Base-by-base conservation (phyloP, 2,888 invertebrate genomes). In the Lymantria monacha region DNA sequence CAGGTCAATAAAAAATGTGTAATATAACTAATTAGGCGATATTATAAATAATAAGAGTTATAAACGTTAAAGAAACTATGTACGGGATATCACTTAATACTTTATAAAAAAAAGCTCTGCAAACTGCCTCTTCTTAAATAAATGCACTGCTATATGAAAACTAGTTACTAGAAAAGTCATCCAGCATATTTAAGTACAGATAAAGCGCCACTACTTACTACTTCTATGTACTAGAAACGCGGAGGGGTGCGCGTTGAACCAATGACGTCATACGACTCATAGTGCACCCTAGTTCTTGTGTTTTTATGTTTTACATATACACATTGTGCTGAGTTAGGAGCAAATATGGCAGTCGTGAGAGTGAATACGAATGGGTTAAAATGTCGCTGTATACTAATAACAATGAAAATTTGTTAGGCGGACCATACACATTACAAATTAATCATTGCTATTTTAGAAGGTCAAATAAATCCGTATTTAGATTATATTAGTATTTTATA, bases 181-280 rank as follows among this genome's bases (percentile, higher is more conserved):
- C 42, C 15, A 51, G 40, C 12, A 43, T 42, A 47, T 41, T 49
- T 38, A 58, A 62, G 63, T 46, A 53, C 48, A 51, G 48, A 68
- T 58, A 69, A 59, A 68, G 51, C 55, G 33, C 46, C 56, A 53
- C 53, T 63, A 54, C 51, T 63, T 67, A 49, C 48, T 61, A 56
- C 59, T 61, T 55, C 51, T 59, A 64, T 56, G 46, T 48, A 55
- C 56, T 58, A 48, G 41, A 49, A 45, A 43, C 38, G 30, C 40
- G 50, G 57, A 44, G 48, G 87, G 87, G 87, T 82, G 86, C 77
- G 85, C 81, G 83, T 80, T 77, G 80, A 76, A 81, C 86, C 87
- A 87, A 85, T 87, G 85, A 82, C 81, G 83, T 83, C 81, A 83
- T 66, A 68, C 67, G 67, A 61, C 73, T 82, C 81, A 83, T 68